Evolutionary conservation across 2,113 vertebrate genomes (phyloP), one percentile per base, ranked within the genome.

Genomic region (Philantomba maxwellii): DNA sequence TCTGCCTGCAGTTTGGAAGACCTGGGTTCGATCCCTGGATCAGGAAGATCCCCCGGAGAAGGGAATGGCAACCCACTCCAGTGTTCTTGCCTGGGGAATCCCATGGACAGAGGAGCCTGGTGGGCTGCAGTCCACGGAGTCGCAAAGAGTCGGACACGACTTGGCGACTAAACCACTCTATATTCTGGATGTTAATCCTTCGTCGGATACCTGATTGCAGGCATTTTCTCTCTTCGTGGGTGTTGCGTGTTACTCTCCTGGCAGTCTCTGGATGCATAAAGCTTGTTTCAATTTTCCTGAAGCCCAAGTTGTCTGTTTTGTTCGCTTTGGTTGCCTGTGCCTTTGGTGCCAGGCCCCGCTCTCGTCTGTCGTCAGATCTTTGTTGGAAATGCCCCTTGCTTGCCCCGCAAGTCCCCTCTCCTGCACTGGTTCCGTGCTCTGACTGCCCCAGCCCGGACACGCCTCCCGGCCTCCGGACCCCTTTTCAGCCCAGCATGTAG

Each of bases 401-500:
- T 51, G 33, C 77, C 45, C 21, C 43, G 14, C 26, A 7, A 86
- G 62, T 80, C 43, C 30, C n/a, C 36, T 36, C 77, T 33, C 0
- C 33, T 8, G 1, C 26, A 0, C 30, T 13, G 57, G n/a, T 47
- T 39, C 9, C 4, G 1, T 28, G 23, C 43, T 25, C 57, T 81
- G 53, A 4, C 1, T 33, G 30, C 9, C 55, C 39, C 2, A 1
- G 33, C 39, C 64, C 13, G 36, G 47, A 15, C 10, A 9, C 3
- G 2, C 30, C 47, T 2, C 15, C 77, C 12, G 58, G 19, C 11
- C 77, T 45, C 16, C 7, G 0, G 66, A 39, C 47, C 26, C 10
- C 57, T 47, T 70, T 45, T 1, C 14, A 30, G 14, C 26, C n/a
- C 33, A 3, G 88, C 3, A 0, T 0, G 15, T 9, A 9, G 47